Percentiles rank a stretch among this genome's conserved stretches.
phyloP scores from a whole-genome alignment of 2,113 vertebrate genomes.

The Stigmatopora nigra region DNA sequence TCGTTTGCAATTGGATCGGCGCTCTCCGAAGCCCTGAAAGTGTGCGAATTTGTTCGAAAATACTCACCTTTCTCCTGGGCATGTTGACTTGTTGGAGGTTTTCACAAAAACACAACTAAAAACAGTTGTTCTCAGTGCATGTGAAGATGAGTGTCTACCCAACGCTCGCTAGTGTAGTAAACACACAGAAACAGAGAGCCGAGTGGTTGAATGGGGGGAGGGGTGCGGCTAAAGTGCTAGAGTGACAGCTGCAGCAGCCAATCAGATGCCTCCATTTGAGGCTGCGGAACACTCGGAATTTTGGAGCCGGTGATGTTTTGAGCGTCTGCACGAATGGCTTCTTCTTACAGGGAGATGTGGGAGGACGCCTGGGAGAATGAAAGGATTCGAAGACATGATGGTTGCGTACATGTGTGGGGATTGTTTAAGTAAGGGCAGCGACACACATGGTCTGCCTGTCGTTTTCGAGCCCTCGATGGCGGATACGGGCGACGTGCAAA shows the following conservation, averaged over 20 bases:
- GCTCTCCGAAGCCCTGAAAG: conserved; percentile 39
- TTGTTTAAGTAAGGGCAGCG: not conserved
- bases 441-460: too few relatives aligned
- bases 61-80: conserved; percentile 81
- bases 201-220: conserved; percentile 75
- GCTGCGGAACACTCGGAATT: conserved; percentile 69
- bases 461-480: not conserved
- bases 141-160: conserved; percentile 73
- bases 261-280: conserved; percentile 57
- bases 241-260: conserved; percentile 67
- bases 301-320: conserved; percentile 68
- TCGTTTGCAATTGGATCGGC: conserved; percentile 55
- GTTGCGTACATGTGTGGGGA: conserved; percentile 10
- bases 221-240: conserved; percentile 69
- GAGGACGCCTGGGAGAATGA: conserved; percentile 40
- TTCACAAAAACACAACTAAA: conserved; percentile 63
- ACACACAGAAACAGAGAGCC: conserved; percentile 74
- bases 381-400: conserved; percentile 36
- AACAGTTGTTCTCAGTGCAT: conserved; percentile 69
- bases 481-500: conserved; percentile 16
- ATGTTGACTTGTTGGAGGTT: conserved; percentile 68
- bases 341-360: conserved; percentile 47
- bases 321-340: conserved; percentile 64
- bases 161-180: conserved; percentile 77
- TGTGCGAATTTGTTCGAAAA: conserved; percentile 33